phyloP scores from a whole-genome alignment of 2,113 vertebrate species.

The Toxotes jaculatrix region DNA sequence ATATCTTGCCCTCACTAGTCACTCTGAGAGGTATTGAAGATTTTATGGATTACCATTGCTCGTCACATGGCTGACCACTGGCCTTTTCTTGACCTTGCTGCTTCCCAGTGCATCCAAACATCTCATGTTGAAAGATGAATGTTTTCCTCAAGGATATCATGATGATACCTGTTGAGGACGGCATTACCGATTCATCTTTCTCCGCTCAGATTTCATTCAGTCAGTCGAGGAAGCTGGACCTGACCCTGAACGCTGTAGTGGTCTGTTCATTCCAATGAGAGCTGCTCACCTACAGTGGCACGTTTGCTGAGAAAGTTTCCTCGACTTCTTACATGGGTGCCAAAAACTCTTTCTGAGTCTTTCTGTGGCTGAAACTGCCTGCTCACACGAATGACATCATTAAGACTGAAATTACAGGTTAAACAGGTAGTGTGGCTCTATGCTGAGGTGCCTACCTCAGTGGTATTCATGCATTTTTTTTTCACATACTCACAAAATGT shows the following conservation, averaged over 20 bases:
- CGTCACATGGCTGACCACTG: not conserved
- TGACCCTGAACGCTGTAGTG: not conserved
- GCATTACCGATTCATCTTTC: not conserved
- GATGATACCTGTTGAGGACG: not conserved
- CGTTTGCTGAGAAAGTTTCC: no score
- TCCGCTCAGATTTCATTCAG: not conserved
- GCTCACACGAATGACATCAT: no score
- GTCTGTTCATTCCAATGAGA: no score
- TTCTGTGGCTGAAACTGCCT: no score
- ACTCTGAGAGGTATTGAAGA: not conserved
- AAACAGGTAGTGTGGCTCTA: no score
- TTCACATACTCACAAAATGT: no score
- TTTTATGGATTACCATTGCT: not conserved
- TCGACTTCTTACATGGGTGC: no score
- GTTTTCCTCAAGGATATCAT: not conserved
- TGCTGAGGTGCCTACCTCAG: no score
- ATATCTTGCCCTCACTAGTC: not conserved
- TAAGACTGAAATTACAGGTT: no score
- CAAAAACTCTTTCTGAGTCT: no score
- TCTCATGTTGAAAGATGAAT: not conserved
- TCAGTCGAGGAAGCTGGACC: not conserved
- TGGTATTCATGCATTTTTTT: no score
- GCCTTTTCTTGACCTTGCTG: not conserved
- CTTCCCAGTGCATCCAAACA: not conserved
- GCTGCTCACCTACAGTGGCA: not conserved